Evolutionary conservation across 2,888 invertebrate species (phyloP).

Genomic region (Pilophorus perplexus): DNA sequence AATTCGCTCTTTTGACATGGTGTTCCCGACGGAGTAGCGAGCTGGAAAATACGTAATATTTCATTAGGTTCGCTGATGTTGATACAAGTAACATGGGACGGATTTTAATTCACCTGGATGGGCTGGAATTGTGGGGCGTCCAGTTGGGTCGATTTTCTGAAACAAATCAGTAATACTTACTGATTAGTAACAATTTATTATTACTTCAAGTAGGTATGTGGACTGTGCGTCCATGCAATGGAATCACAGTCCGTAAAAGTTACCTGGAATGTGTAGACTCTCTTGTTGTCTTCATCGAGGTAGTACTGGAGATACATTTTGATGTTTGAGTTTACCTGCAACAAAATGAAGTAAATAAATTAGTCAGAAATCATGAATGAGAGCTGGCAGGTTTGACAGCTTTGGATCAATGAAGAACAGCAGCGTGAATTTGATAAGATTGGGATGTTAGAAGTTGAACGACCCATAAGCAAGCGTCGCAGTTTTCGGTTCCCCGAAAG

Average conservation of each 20-base stretch:
- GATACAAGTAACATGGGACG: too few relatives aligned
- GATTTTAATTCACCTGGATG: constrained; percentile 37
- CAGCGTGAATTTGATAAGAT: too few relatives aligned
- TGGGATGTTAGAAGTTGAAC: too few relatives aligned
- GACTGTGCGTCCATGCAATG: too few relatives aligned
- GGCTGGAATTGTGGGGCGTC: constrained; percentile 23
- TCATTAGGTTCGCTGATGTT: neutral
- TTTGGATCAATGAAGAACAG: too few relatives aligned
- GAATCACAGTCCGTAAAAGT: too few relatives aligned
- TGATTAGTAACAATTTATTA: neutral
- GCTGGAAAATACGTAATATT: constrained; percentile 62
- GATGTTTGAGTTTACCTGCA: too few relatives aligned
- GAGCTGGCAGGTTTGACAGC: too few relatives aligned
- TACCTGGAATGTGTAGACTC: constrained; percentile 33
- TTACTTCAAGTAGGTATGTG: too few relatives aligned
- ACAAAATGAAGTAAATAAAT: neutral
- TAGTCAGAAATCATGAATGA: neutral
- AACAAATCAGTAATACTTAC: constrained; percentile 7
- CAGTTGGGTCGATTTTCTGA: constrained; percentile 32
- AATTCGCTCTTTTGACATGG: constrained; percentile 84
- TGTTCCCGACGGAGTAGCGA: constrained; percentile 92
- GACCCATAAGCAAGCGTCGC: too few relatives aligned
- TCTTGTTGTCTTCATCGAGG: constrained; percentile 27
- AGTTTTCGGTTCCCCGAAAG: too few relatives aligned
- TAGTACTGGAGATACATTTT: constrained; percentile 34